Base-by-base conservation (phyloP, 2,888 invertebrate genomes). In the Odontothrips loti region DNA sequence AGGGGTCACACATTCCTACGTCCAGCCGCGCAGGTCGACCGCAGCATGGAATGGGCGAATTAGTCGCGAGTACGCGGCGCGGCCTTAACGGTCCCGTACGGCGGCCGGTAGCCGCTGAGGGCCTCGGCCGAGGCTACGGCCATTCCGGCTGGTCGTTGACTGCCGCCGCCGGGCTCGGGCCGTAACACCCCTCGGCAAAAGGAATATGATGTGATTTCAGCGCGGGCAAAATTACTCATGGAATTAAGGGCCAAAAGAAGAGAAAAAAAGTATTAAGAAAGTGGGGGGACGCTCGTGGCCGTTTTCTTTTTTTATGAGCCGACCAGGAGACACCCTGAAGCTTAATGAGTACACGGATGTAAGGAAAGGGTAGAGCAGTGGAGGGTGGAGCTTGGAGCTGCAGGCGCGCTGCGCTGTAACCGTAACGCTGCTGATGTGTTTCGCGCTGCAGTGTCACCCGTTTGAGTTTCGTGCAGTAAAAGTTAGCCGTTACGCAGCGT, bases 191-290 rank as follows among this genome's bases (percentile, higher is more conserved):
- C 11, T 6, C 51, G 58, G 58, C 15, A 58, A 6, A 20, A 20
- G 17, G 58, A 58, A 58, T 58, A 75, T 27, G 68, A 23, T 27
- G 68, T 75, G 68, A 75, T 75, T 75, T 75, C 23, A 23, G 68
- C 11, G 68, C 11, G 23, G 68, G 23, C 68, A 27, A 75, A 75
- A 75, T 75, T 75, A 75, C 23, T 75, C 68, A 75, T 75, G 68
- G 23, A 75, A 75, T 75, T 23, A 75, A 9, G 34, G 34, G 34
- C 34, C 34, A 43, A 43, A 43, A 43, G 34, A 43, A 43, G 6
- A 43, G 6, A 43, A 43, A 43, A 43, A 43, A 6, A 6, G 34
- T 4, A 43, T 6, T 43, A 43, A 43, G 34, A 43, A 43, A 43
- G 34, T 2, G 6, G 34, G 34, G 34, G 20, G 58, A 58, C 12